These are phyloP conservation scores for Catocala fraxini DNA, from an alignment of 2,888 invertebrate genomes.

Conservation along the genomic window DNA sequence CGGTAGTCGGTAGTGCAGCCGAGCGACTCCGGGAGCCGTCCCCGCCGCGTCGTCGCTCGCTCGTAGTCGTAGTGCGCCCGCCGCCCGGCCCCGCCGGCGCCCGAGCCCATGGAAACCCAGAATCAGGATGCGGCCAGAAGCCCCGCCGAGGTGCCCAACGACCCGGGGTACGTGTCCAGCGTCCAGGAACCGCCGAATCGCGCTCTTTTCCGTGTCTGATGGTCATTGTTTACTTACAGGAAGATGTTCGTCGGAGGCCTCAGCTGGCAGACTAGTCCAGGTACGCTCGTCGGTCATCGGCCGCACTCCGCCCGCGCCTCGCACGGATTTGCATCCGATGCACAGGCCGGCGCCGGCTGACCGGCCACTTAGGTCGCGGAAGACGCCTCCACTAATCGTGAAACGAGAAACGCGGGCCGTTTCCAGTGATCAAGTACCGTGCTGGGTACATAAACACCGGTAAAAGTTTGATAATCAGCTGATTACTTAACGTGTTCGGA, in stretches of 20 bases:
- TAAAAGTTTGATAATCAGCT: constrained; percentile 86
- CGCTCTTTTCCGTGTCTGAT: constrained; percentile 67
- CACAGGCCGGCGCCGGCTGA: constrained; percentile 67
- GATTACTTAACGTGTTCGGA: constrained; percentile 72
- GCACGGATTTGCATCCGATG: constrained; percentile 77
- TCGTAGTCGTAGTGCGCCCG: constrained; percentile 88
- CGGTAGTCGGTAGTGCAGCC: constrained; percentile 91
- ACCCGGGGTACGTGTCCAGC: constrained; percentile 93
- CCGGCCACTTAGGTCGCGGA: constrained; percentile 62
- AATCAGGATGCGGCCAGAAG: constrained; percentile 94
- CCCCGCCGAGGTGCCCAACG: constrained; percentile 97
- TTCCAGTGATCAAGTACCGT: constrained; percentile 72
- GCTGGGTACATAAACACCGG: constrained; percentile 78
- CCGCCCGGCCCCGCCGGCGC: constrained; percentile 78
- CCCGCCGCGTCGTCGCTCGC: constrained; percentile 87
- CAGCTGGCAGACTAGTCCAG: constrained; percentile 99
- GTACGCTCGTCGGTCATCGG: constrained; percentile 88
- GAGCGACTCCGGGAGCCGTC: constrained; percentile 89
- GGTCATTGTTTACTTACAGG: constrained; percentile 92
- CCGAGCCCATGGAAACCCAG: constrained; percentile 91
- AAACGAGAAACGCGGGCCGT: constrained; percentile 60
- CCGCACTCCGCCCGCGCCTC: constrained; percentile 64
- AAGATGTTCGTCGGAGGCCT: constrained; percentile 99
- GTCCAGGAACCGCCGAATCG: constrained; percentile 45
- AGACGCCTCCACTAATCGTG: constrained; percentile 57